Conservation (phyloP, 2,797 vertebrate species). For the Otolemur crassicaudatus region DNA sequence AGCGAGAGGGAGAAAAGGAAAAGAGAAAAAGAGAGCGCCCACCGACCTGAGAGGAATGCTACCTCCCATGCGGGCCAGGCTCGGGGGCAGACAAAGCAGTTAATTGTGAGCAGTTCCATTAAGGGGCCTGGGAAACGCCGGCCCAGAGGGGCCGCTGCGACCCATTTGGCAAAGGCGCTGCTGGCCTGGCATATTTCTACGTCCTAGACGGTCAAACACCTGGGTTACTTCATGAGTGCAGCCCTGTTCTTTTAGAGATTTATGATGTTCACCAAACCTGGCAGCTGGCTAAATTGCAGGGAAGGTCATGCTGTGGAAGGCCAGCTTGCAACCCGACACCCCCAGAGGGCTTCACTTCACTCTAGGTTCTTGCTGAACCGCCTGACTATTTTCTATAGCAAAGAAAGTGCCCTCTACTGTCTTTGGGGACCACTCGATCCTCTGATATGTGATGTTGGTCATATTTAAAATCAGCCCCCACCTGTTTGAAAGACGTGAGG, state of each 20-base stretch:
- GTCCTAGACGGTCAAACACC: slow-evolving; percentile 67
- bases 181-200: slow-evolving; percentile 70
- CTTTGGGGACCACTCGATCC: background rate
- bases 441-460: background rate
- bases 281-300: slow-evolving; percentile 67
- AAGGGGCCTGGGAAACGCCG: slow-evolving; percentile 77
- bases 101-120: slow-evolving; percentile 71
- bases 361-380: slow-evolving; percentile 20
- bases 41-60: slow-evolving; percentile 59
- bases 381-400: slow-evolving; percentile 12
- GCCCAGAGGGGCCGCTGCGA: slow-evolving; percentile 70
- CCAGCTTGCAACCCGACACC: background rate
- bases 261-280: slow-evolving; percentile 58
- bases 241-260: slow-evolving; percentile 74
- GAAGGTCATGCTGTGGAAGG: slow-evolving; percentile 67
- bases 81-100: slow-evolving; percentile 73
- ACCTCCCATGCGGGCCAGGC: slow-evolving; percentile 5
- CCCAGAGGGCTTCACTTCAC: background rate
- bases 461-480: slow-evolving; percentile 21
- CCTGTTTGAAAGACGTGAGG: background rate
- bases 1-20: background rate
- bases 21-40: background rate
- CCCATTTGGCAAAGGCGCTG: slow-evolving; percentile 70
- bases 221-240: slow-evolving; percentile 69
- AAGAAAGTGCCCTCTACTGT: slow-evolving; percentile 11